A percentile compares a stretch with the other conserved stretches of the same genome.
Evolutionary conservation across 2,888 invertebrate genomes (phyloP).

Genomic region (Sepioteuthis lessoniana): DNA sequence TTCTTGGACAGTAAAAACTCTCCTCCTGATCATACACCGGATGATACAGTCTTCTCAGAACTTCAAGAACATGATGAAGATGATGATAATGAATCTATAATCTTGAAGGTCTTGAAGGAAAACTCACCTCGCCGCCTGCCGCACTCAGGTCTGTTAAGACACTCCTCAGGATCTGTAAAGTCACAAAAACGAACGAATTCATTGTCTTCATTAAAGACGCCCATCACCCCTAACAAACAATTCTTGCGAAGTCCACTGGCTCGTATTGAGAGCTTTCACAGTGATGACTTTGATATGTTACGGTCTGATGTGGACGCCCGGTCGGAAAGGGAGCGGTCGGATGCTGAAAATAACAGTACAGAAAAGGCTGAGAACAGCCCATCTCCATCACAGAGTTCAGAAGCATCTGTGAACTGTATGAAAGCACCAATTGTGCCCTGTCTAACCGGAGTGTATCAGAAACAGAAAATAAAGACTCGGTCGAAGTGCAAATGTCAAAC

Average conservation of each 20-base stretch:
- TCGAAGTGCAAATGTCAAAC: conserved; percentile 48
- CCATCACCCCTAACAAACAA: conserved; percentile 67
- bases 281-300: conserved; percentile 69
- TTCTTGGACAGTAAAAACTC: conserved; percentile 45
- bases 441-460: conserved; percentile 54
- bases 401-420: conserved; percentile 61
- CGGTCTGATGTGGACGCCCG: conserved; percentile 53
- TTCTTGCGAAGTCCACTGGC: conserved; percentile 57
- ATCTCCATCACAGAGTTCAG: conserved; percentile 55
- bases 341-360: conserved; percentile 50
- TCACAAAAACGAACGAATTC: conserved; percentile 47
- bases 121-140: conserved; percentile 34
- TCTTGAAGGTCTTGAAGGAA: conserved; percentile 39
- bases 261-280: conserved; percentile 71
- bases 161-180: conserved; percentile 47
- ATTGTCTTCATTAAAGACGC: conserved; percentile 59
- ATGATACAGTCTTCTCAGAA: conserved; percentile 47
- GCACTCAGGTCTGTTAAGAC: conserved; percentile 38
- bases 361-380: conserved; percentile 58
- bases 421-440: conserved; percentile 69
- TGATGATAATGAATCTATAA: conserved; percentile 47
- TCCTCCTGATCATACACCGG: conserved; percentile 43
- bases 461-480: conserved; percentile 47
- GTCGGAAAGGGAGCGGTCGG: conserved; percentile 37
- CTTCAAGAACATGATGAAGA: conserved; percentile 48